Evolutionary conservation across 2,797 vertebrate genomes (phyloP), one percentile per base, ranked within the genome.

Genomic region (Champsocephalus gunnari): DNA sequence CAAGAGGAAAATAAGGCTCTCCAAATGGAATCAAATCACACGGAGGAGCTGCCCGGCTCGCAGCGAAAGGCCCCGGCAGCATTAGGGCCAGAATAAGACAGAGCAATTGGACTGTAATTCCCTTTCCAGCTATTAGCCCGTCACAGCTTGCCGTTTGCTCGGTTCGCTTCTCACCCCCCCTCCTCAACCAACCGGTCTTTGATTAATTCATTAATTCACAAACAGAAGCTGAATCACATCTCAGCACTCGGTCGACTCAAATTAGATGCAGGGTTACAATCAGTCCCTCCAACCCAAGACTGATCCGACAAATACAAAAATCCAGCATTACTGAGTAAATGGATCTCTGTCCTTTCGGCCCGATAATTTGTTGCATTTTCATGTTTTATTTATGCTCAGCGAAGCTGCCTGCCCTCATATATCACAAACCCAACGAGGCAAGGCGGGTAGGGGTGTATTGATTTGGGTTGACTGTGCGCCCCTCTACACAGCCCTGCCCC

Each of bases 161-260:
- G 65, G 76, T 90, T 84, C 79, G 78, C 90, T 90, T 89, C 89
- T 84, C 84, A 21, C 71, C 77, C 77, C 67, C 66, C 59, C 51
- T 38, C 66, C 53, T 63, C 59, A 34, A 77, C 82, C 84, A 67
- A 83, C 62, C 74, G n/a, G 59, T 77, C 86, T 91, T 89, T 92
- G 90, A 94, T 94, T 92, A 92, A 94, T 93, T 94, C 87, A 93
- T 94, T 95, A 92, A 94, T 93, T 94, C 85, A 77, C 87, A 91
- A 91, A 91, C 81, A 84, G 89, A 91, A 88, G 87, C 91, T 63
- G 89, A 93, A 92, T 93, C 89, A 87, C 92, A 87, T 92, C 88
- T 90, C 66, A 49, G 84, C 71, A 55, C 77, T 83, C 45, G 73
- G 79, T 85, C 63, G 76, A 80, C 84, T 89, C 88, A 90, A 93